Conservation (phyloP, 2,797 vertebrate species). For the Streptopelia turtur region DNA sequence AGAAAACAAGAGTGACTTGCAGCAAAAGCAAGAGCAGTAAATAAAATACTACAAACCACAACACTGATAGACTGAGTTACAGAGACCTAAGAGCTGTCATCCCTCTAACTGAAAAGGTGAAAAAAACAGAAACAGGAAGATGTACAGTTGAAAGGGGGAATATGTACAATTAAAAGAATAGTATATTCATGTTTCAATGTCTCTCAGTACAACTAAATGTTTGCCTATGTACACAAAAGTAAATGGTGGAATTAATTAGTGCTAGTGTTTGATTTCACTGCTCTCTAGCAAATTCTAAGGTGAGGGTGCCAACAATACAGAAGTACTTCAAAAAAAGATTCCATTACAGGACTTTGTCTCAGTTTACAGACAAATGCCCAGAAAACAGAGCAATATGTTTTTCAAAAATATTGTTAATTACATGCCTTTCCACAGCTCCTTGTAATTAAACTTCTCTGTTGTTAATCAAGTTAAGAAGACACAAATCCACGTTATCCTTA, state of each 20-base stretch:
- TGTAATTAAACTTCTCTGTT: neutral
- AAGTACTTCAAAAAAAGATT: neutral
- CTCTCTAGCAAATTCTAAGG: neutral
- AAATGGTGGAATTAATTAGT: neutral
- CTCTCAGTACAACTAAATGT: neutral
- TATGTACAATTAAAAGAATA: neutral
- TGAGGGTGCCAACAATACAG: neutral
- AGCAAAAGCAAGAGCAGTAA: neutral
- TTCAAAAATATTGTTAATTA: neutral
- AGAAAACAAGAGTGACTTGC: neutral
- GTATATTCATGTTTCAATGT: neutral
- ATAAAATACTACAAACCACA: neutral
- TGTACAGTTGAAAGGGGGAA: neutral
- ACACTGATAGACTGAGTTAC: neutral
- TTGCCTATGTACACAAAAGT: neutral
- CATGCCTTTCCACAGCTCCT: neutral
- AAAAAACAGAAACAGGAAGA: neutral
- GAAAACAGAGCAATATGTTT: neutral
- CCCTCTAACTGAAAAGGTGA: neutral
- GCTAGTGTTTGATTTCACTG: neutral
- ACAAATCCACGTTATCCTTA: neutral
- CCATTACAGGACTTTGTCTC: neutral
- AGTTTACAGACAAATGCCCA: neutral
- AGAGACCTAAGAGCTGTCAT: neutral
- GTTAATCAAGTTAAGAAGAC: neutral